Evolutionary conservation across 1,140 invertebrate genomes (phyloP).

Genomic region (Chrysomallon squamiferum): DNA sequence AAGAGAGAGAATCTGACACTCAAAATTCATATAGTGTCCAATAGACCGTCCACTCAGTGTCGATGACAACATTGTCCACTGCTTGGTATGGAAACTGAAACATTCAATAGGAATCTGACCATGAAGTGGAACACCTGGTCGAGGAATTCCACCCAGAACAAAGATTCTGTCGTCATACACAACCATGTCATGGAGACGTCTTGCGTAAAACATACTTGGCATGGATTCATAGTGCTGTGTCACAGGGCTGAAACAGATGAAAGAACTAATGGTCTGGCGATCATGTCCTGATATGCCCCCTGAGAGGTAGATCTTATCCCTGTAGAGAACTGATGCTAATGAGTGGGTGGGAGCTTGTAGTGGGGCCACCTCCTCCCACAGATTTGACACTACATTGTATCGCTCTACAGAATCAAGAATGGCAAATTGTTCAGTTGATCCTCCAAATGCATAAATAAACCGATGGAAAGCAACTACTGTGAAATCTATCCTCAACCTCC

Average conservation of each 20-base stretch:
- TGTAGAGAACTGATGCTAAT: conserved; percentile 41
- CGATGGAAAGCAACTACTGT: conserved; percentile 73
- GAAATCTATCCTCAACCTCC: conserved; percentile 54
- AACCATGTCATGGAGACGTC: conserved; percentile 60
- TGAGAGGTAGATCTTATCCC: conserved; percentile 54
- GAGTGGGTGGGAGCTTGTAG: conserved; percentile 69
- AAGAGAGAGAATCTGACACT: conserved; percentile 54
- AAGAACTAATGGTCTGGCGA: conserved; percentile 49
- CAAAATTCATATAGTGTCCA: conserved; percentile 56
- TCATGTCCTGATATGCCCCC: conserved; percentile 56
- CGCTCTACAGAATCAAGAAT: conserved; percentile 83
- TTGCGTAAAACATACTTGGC: conserved; percentile 57
- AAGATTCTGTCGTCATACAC: conserved; percentile 46
- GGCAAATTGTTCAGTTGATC: conserved; percentile 90
- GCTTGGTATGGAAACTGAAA: conserved; percentile 47
- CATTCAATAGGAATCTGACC: conserved; percentile 60
- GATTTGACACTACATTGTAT: conserved; percentile 80
- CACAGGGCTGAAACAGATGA: conserved; percentile 47
- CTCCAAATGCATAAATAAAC: conserved; percentile 87
- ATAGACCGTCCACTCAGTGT: conserved; percentile 60
- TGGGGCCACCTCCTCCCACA: conserved; percentile 78
- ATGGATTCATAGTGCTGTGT: conserved; percentile 47
- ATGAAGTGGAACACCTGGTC: conserved; percentile 49
- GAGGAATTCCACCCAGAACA: conserved; percentile 58
- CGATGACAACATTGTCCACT: conserved; percentile 59